Evolutionary conservation across 2,888 invertebrate genomes (phyloP).

Genomic region (Lycaena phlaeas): DNA sequence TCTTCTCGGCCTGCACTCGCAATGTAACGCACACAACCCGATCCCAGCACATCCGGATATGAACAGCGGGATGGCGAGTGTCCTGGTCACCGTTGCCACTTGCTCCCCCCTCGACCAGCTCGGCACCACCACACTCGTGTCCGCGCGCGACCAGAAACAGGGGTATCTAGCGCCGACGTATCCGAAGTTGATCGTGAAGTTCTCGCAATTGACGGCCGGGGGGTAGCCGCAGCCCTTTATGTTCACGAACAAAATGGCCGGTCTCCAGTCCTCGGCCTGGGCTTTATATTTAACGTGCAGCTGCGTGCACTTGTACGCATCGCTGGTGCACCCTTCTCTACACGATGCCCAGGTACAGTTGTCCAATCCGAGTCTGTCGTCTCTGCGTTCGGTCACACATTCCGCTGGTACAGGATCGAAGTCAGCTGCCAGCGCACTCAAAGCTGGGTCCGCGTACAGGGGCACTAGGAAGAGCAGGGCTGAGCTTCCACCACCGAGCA

Average conservation of each 20-base stretch:
- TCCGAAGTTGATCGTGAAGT: conserved; percentile 81
- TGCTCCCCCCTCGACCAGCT: conserved; percentile 88
- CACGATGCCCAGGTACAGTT: conserved; percentile 88
- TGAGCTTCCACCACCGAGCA: conserved; percentile 59
- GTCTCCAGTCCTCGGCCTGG: conserved; percentile 61
- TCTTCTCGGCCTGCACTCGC: conserved; percentile 84
- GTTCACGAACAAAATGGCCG: conserved; percentile 81
- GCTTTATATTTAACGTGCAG: conserved; percentile 76
- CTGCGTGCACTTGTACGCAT: conserved; percentile 80
- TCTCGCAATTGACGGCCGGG: conserved; percentile 81
- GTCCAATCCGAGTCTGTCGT: conserved; percentile 80
- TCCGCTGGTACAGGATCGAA: conserved; percentile 82
- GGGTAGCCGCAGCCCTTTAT: conserved; percentile 90
- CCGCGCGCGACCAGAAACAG: conserved; percentile 82
- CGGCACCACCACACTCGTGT: conserved; percentile 86
- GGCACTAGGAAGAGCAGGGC: conserved; percentile 66
- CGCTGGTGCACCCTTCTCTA: conserved; percentile 86
- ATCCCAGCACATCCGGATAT: conserved; percentile 88
- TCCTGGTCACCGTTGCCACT: conserved; percentile 86
- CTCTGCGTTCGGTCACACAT: conserved; percentile 80
- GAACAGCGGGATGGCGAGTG: conserved; percentile 87
- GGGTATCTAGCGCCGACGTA: conserved; percentile 78
- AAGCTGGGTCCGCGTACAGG: conserved; percentile 63
- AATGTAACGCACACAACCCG: conserved; percentile 89
- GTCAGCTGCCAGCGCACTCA: conserved; percentile 79